Base-by-base conservation (phyloP, 2,888 invertebrate genomes). In the Muscina levida region DNA sequence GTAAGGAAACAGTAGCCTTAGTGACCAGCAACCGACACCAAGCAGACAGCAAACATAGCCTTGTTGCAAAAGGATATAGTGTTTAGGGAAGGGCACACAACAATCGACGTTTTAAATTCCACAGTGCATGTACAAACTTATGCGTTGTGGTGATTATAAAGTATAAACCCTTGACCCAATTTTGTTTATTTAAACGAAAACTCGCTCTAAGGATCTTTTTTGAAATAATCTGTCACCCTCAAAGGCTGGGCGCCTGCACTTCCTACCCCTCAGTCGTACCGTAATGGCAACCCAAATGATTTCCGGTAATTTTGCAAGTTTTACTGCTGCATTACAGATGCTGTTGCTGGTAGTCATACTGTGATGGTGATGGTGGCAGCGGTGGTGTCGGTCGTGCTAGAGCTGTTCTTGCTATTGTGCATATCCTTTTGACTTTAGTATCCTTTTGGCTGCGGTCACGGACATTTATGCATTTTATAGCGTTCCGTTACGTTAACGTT, bases 141-240 rank as follows among this genome's bases (percentile, higher is more conserved):
- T n/a, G n/a, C 17, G 59, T 19, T 15, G 17, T 37, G 57, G 37
- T 37, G 10, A 26, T 56, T 56, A 37, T 57, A 39, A 57, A 57
- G 39, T 39, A 19, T 19, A 15, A 67, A 74, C 76, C 82, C 82
- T 82, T 82, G 79, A 77, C 82, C 82, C 68, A 74, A 77, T 57
- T 79, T 56, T 62, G 70, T 73, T 74, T 72, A 74, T 73, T 72
- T 22, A 59, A 77, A n/a, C n/a, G n/a, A n/a, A 76, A 53, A 59
- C 51, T 42, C 71, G 26, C 8, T 51, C 5, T n/a, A 31, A 31
- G 31, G 24, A 57, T 15, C 31, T 10, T 57, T 31, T 48, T 10
- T 1, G 6, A 57, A 57, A 31, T 8, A n/a, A n/a, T n/a, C n/a
- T n/a, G n/a, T n/a, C n/a, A n/a, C n/a, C n/a, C n/a, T n/a, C n/a